Percentiles rank a stretch among this genome's conserved stretches.
These are phyloP conservation scores for Hypolimnas misippus DNA, from an alignment of 2,888 invertebrate species.

Conservation along the genomic window DNA sequence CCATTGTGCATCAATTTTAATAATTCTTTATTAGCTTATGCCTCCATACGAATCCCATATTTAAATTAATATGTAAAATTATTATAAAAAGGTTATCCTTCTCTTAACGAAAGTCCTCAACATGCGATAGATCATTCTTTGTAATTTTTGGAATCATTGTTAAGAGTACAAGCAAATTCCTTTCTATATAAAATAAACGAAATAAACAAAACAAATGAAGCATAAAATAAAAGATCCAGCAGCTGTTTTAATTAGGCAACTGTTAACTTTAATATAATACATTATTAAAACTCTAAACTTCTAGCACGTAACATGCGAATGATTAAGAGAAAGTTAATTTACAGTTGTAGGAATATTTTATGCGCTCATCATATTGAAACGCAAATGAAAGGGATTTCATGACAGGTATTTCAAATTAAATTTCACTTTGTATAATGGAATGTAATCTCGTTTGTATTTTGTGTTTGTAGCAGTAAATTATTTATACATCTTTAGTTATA, in stretches of 20 bases:
- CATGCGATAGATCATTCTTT: no score
- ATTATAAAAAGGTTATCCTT: no score
- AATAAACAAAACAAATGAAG: not conserved
- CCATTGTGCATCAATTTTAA: no score
- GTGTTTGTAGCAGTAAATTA: constrained; percentile 1
- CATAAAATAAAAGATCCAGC: no score
- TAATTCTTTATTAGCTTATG: no score
- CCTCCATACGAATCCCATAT: no score
- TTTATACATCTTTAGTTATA: not conserved
- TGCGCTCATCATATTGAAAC: not conserved
- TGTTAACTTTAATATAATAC: not conserved
- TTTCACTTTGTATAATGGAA: not conserved
- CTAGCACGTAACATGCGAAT: not conserved
- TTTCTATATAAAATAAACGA: no score
- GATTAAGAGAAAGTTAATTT: constrained; percentile 5
- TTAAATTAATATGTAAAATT: no score
- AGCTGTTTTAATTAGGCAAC: not conserved
- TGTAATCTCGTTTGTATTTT: not conserved
- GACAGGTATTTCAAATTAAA: constrained; percentile 8
- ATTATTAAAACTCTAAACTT: not conserved
- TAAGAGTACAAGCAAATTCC: no score
- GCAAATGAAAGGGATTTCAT: not conserved
- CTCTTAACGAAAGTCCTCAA: no score
- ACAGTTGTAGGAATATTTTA: constrained; percentile 5
- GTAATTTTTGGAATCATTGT: no score